A percentile compares a stretch with the other conserved stretches of the same genome.
Evolutionary conservation across 2,113 vertebrate species (phyloP).

Genomic region (Chrysochloris asiatica): DNA sequence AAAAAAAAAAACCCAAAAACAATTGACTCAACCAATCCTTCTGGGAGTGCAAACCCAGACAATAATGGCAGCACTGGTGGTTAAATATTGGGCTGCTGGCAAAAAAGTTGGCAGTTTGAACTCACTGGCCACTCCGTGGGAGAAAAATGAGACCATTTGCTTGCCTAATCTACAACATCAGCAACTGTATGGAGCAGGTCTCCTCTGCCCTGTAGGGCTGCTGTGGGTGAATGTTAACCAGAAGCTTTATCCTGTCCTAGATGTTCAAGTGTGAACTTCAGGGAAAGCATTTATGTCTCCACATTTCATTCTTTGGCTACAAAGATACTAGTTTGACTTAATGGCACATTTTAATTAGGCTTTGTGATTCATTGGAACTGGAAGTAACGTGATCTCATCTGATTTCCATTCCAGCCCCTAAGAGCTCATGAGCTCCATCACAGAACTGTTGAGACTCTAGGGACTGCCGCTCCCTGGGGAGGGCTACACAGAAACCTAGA

Average conservation of each 20-base stretch:
- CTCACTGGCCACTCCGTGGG: too few relatives aligned
- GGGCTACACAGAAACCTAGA: neutral
- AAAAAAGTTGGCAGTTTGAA: too few relatives aligned
- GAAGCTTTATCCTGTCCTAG: neutral
- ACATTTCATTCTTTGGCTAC: neutral
- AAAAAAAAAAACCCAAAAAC: neutral
- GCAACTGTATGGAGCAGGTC: too few relatives aligned
- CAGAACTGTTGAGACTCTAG: constrained; percentile 6
- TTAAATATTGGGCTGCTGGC: too few relatives aligned
- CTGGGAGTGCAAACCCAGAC: neutral
- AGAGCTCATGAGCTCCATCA: neutral
- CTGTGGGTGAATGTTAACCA: neutral
- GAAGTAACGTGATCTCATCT: constrained; percentile 30
- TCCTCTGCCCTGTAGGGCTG: too few relatives aligned
- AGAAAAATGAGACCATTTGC: too few relatives aligned
- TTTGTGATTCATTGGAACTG: neutral
- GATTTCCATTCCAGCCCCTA: constrained; percentile 26
- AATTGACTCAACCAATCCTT: neutral
- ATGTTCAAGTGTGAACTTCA: neutral
- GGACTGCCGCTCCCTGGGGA: neutral
- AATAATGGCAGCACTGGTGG: neutral
- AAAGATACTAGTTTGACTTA: constrained; percentile 12
- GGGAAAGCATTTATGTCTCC: neutral
- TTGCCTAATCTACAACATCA: too few relatives aligned
- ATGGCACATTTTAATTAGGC: constrained; percentile 68